Evolutionary conservation across 2,888 invertebrate species (phyloP).

Genomic region (Notocelia uddmanniana): DNA sequence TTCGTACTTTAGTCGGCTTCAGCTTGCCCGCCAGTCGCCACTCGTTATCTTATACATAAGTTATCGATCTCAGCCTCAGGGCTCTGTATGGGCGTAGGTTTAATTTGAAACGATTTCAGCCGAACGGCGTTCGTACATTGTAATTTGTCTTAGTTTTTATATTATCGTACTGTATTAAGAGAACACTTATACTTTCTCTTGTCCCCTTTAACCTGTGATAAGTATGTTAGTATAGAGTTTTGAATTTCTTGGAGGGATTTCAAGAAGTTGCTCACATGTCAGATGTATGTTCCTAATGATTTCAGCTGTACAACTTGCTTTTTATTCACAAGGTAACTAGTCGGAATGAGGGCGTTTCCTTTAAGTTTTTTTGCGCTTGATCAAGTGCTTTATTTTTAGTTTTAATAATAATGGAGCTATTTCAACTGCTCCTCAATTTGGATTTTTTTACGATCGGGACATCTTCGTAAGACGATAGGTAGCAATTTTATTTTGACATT

Average conservation of each 20-base stretch:
- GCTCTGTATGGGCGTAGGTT: slow-evolving; percentile 77
- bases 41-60: slow-evolving; percentile 68
- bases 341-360: slow-evolving; percentile 65
- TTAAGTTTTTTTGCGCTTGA: slow-evolving; percentile 70
- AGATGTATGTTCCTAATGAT: slow-evolving; percentile 80
- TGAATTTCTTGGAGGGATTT: slow-evolving; percentile 77
- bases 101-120: slow-evolving; percentile 66
- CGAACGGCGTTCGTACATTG: slow-evolving; percentile 67
- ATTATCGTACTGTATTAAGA: slow-evolving; percentile 79
- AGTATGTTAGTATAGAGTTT: slow-evolving; percentile 82
- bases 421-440: slow-evolving; percentile 64
- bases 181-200: slow-evolving; percentile 84
- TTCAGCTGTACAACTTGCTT: slow-evolving; percentile 77
- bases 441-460: slow-evolving; percentile 25
- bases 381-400: slow-evolving; percentile 51
- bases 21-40: slow-evolving; percentile 77
- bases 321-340: slow-evolving; percentile 73
- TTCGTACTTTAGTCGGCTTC: slow-evolving; percentile 69
- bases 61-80: slow-evolving; percentile 82
- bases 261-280: slow-evolving; percentile 80
- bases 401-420: slow-evolving; percentile 54
- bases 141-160: slow-evolving; percentile 81
- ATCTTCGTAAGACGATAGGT: slow-evolving; percentile 27
- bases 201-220: slow-evolving; percentile 86
- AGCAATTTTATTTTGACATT: slow-evolving; percentile 33